Evolutionary conservation across 2,113 vertebrate genomes (phyloP).

Genomic region (Eira barbara): DNA sequence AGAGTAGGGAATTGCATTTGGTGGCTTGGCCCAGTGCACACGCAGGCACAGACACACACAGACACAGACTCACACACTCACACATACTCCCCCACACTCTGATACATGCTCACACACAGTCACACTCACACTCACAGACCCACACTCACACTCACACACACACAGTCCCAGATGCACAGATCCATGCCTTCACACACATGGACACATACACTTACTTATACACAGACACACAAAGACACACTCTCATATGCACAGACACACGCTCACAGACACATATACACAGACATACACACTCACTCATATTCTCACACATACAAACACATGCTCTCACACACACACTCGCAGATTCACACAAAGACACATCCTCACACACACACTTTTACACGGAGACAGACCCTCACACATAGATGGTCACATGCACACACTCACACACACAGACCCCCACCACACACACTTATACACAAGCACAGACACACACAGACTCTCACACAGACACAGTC

Average conservation of each 20-base stretch:
- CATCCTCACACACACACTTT: not conserved
- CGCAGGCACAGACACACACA: too few relatives aligned
- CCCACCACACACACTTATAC: not conserved
- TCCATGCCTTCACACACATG: not conserved
- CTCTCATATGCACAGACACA: too few relatives aligned
- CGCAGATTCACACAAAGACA: not conserved
- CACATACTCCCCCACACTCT: not conserved
- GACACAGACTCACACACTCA: not conserved
- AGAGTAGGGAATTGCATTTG: slow-evolving; percentile 87
- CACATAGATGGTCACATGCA: not conserved
- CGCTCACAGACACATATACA: too few relatives aligned
- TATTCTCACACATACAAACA: too few relatives aligned
- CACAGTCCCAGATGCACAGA: too few relatives aligned
- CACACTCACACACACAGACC: not conserved
- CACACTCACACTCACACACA: not conserved
- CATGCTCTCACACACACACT: not conserved
- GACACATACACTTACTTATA: not conserved
- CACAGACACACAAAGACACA: too few relatives aligned
- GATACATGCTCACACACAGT: not conserved
- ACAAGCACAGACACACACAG: not conserved
- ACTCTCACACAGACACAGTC: too few relatives aligned
- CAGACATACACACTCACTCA: too few relatives aligned
- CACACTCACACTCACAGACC: not conserved
- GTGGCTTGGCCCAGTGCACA: slow-evolving; percentile 45
- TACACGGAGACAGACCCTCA: too few relatives aligned